Conservation (phyloP, 2,113 vertebrate species). For the Stegastes partitus region DNA sequence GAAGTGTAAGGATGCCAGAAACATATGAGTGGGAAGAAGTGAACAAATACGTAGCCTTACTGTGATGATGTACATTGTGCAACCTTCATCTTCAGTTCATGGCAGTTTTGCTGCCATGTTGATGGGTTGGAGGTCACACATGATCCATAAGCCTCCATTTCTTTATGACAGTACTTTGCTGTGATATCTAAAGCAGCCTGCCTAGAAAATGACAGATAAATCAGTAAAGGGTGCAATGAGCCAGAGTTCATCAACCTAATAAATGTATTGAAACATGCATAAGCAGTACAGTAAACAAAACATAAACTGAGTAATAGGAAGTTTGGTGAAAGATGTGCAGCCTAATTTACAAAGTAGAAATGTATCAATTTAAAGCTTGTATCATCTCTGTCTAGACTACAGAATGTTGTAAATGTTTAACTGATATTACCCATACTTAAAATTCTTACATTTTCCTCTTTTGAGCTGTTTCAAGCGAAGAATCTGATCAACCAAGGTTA, state of each 20-base stretch:
- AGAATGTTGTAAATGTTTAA: not conserved
- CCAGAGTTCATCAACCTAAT: not conserved
- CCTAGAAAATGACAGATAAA: constrained; percentile 79
- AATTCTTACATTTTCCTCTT: constrained; percentile 74
- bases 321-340: not conserved
- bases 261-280: not conserved
- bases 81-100: constrained; percentile 89
- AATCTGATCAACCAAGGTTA: constrained; percentile 65
- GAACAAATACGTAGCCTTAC: constrained; percentile 82
- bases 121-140: constrained; percentile 91
- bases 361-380: too few species aligned
- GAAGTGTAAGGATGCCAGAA: not conserved
- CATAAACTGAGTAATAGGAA: too few species aligned
- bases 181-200: constrained; percentile 92
- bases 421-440: not conserved
- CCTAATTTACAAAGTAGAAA: not conserved
- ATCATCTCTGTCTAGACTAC: too few species aligned
- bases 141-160: constrained; percentile 91
- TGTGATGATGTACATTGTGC: constrained; percentile 92
- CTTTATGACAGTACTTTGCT: constrained; percentile 87
- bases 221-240: not conserved
- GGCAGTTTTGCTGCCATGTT: constrained; percentile 91
- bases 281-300: not conserved
- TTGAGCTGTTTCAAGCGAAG: not conserved
- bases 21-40: not conserved